Base-by-base conservation (phyloP, 2,888 invertebrate genomes). In the Drosophila kanekoi region DNA sequence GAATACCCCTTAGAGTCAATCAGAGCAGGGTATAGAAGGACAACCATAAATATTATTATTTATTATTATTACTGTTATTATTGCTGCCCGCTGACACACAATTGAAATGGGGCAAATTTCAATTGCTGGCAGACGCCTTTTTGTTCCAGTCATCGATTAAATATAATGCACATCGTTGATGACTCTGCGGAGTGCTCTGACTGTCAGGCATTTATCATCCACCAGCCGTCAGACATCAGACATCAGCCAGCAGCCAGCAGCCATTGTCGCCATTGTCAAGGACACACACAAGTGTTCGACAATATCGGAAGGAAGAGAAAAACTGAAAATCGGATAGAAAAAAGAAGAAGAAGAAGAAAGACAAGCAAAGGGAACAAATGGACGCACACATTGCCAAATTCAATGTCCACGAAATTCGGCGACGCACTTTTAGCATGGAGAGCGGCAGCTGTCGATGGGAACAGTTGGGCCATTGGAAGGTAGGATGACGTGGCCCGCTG, bases 251-350 rank as follows among this genome's bases (percentile, higher is more conserved):
- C 47, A n/a, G 41, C 35, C 35, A 18, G 18, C 33, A 4, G 35
- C 28, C 37, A 35, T 35, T 35, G 14, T n/a, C 28, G 35, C 60
- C 67, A 77, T 72, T 72, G 72, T 67, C 77, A 75, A 77, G 75
- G 84, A 76, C 77, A 65, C 44, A 49, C 72, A 59, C 76, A 72
- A 84, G 85, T 81, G 87, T 75, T 84, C 59, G 81, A 60, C 70
- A 87, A 68, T 60, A 59, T 53, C 14, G 13, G 40, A n/a, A 28
- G 18, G 28, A 43, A 49, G 43, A 54, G 16, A 53, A 53, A 48
- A 13, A 35, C 35, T 35, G 1, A 35, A 35, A 35, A 35, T 11
- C 35, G 35, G 1, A 35, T 11, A 3, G 35, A 35, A 4, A 35
- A 4, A 35, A n/a, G n/a, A n/a, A n/a, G n/a, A 13, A 35, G 33